Base-by-base conservation (phyloP, 2,113 vertebrate species). In the Tenebrosternarchus preto region DNA sequence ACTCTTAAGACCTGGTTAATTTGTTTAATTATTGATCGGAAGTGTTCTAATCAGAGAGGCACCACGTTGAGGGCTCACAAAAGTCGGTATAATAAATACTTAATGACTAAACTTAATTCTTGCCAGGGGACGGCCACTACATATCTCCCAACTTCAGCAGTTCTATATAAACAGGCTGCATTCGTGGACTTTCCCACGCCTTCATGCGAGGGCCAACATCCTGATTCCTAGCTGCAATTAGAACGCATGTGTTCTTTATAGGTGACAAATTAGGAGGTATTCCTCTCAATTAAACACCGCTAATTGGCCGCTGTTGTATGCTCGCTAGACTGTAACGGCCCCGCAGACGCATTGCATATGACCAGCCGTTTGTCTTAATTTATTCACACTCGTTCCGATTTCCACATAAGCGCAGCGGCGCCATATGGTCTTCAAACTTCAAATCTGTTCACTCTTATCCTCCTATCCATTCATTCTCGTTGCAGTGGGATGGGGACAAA, bases 11-110 rank as follows among this genome's bases (percentile, higher is more conserved):
- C 80, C 19, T 29, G 81, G 83, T 88, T 90, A 86, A 91, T 92
- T 92, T 89, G 85, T 91, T 90, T 88, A 87, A 88, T 91, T 86
- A 91, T 93, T 50, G 91, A 91, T 88, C 86, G 66, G 17, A 39
- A 0, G 25, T 22, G 59, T 81, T 88, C 83, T 90, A 91, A 92
- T 93, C 89, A 91, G 86, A 88, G 77, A 84, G 83, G 72, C 85
- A 85, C 83, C 76, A 78, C 20, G 78, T 84, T 81, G 59, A 53
- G 80, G 86, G 81, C 71, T 56, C 63, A 66, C 77, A 82, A 77
- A 63, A 15, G 82, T 69, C n/a, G 76, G 71, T 70, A 16, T 86
- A 88, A 88, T 82, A 88, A 89, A 87, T 83, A 82, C 77, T 91
- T 89, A 85, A 88, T 81, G 86, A 79, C 86, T 73, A 53, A 25